Percentiles rank a stretch among this genome's conserved stretches.
Evolutionary conservation across 1,140 invertebrate species (phyloP).

Genomic region (Panulirus ornatus): DNA sequence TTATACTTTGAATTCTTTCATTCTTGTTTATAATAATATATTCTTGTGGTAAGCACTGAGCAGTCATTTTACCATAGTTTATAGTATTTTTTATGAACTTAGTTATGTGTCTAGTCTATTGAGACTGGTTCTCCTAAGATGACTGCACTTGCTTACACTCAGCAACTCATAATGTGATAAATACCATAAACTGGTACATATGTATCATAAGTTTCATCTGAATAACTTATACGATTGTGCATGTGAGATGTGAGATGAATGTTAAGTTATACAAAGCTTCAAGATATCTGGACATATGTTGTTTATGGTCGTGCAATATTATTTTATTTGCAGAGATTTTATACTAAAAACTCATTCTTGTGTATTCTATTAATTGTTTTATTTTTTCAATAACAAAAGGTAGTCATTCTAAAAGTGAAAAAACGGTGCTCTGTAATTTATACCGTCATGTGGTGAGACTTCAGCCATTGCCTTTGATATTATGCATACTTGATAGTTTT

Average conservation of each 20-base stretch:
- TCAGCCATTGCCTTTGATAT: too few relatives aligned
- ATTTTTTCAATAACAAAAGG: neutral
- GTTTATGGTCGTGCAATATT: slow-evolving; percentile 6
- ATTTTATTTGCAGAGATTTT: neutral
- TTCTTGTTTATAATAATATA: neutral
- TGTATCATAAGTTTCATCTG: neutral
- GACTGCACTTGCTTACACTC: neutral
- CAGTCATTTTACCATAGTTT: neutral
- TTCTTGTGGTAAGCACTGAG: neutral
- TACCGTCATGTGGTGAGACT: too few relatives aligned
- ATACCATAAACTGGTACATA: slow-evolving; percentile 5
- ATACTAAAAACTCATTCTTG: neutral
- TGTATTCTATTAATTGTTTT: neutral
- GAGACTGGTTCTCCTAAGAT: neutral
- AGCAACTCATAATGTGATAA: neutral
- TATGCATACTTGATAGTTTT: too few relatives aligned
- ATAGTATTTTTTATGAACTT: neutral
- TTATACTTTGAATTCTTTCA: too few relatives aligned
- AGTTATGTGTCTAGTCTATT: neutral
- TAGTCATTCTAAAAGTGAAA: too few relatives aligned
- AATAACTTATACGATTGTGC: neutral
- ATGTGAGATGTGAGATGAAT: neutral
- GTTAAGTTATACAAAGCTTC: neutral
- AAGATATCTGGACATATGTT: neutral
- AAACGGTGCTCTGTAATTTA: too few relatives aligned